phyloP scores from a whole-genome alignment of 2,797 vertebrate species.

The Psittacula echo region DNA sequence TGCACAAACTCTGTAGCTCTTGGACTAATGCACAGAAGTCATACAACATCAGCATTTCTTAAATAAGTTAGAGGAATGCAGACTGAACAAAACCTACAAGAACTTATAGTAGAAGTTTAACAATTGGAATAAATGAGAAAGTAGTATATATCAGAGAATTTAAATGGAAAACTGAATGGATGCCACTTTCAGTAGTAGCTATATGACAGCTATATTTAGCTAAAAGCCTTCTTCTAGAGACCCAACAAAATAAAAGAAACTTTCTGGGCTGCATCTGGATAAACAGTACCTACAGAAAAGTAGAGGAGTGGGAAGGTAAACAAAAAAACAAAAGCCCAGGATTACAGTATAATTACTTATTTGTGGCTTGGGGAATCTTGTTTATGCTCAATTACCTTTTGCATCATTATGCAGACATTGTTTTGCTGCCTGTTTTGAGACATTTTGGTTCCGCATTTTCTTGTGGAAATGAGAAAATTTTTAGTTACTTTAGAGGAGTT shows the following conservation, averaged over 20 bases:
- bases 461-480: not conserved
- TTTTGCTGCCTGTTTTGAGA: not conserved
- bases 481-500: slow-evolving; percentile 15
- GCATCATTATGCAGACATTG: not conserved
- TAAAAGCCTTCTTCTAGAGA: not conserved
- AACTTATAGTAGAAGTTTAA: not conserved
- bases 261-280: not conserved
- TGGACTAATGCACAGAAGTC: not conserved
- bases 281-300: not conserved
- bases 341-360: not conserved
- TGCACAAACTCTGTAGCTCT: not conserved
- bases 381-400: not conserved
- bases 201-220: not conserved
- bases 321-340: not conserved
- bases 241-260: not conserved
- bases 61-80: not conserved
- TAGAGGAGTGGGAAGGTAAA: not conserved
- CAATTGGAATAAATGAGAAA: not conserved
- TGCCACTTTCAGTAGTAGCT: not conserved
- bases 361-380: not conserved
- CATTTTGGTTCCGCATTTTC: not conserved
- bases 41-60: not conserved
- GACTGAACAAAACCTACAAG: not conserved
- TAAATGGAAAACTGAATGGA: not conserved
- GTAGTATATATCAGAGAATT: not conserved